Conservation (phyloP, 2,797 vertebrate species). For the Sphaeramia orbicularis region DNA sequence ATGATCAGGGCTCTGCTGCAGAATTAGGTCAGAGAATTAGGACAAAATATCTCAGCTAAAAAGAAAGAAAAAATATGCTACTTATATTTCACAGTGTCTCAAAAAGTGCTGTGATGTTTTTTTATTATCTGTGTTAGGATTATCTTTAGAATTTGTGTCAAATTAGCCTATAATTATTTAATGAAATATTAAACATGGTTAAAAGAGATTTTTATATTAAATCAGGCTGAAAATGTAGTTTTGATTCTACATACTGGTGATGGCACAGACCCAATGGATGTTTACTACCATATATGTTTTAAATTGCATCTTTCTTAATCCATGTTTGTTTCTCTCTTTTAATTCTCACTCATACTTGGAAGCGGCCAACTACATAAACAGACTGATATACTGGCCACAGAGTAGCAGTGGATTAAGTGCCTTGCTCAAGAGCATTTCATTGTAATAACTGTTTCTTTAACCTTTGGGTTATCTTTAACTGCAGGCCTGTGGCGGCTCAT, state of each 20-base stretch:
- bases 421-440: conserved; percentile 7
- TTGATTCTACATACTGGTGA: no score
- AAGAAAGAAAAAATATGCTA: conserved; percentile 31
- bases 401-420: not conserved
- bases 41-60: conserved; percentile 49
- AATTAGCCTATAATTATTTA: no score
- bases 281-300: not conserved
- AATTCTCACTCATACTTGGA: not conserved
- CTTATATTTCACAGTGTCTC: conserved; percentile 20
- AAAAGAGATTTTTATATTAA: no score
- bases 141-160: no score
- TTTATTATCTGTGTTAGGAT: conserved; percentile 1
- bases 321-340: not conserved
- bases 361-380: not conserved
- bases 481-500: not conserved
- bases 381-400: not conserved
- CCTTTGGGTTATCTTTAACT: conserved; percentile 4
- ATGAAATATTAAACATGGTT: no score
- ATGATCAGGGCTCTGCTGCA: conserved; percentile 45
- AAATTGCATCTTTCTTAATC: not conserved
- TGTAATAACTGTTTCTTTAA: not conserved
- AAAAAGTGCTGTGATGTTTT: not conserved
- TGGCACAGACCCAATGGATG: no score
- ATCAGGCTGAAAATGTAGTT: no score
- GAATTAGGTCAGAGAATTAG: conserved; percentile 71